phyloP scores from a whole-genome alignment of 2,113 vertebrate species.

The Patagioenas fasciata region DNA sequence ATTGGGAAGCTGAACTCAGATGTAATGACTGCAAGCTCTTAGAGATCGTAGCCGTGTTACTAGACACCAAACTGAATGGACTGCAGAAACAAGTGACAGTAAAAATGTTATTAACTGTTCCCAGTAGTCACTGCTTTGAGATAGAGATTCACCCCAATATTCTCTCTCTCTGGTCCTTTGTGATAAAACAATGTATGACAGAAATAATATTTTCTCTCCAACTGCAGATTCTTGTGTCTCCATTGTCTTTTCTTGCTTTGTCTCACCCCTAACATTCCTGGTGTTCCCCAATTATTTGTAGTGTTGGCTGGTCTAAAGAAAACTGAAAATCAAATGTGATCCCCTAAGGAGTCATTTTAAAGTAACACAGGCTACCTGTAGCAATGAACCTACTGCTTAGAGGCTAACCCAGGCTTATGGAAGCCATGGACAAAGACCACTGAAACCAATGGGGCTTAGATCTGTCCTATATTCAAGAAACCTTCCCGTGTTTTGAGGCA shows the following conservation, averaged over 20 bases:
- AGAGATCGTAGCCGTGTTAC: slow-evolving; percentile 10
- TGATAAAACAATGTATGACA: not conserved
- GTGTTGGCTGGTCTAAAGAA: not conserved
- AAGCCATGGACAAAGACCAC: not conserved
- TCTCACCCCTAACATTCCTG: not conserved
- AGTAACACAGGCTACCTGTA: not conserved
- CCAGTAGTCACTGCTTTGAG: not conserved
- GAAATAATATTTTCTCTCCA: not conserved
- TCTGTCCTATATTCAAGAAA: not conserved
- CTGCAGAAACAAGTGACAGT: slow-evolving; percentile 1
- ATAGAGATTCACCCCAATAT: not conserved
- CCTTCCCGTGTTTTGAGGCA: not conserved
- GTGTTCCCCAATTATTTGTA: not conserved
- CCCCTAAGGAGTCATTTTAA: not conserved
- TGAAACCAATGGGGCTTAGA: not conserved
- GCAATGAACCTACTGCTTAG: not conserved
- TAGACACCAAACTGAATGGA: slow-evolving; percentile 5
- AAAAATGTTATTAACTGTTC: slow-evolving; percentile 35
- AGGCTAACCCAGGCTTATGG: not conserved
- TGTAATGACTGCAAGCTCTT: slow-evolving; percentile 26
- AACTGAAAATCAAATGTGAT: not conserved
- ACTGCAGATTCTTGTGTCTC: not conserved
- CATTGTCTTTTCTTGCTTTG: not conserved
- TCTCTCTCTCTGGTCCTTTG: not conserved
- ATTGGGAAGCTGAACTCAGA: slow-evolving; percentile 53